A percentile compares a stretch with the other conserved stretches of the same genome.
These are phyloP conservation scores for Neria commutata DNA, from an alignment of 2,888 invertebrate species.

Conservation along the genomic window DNA sequence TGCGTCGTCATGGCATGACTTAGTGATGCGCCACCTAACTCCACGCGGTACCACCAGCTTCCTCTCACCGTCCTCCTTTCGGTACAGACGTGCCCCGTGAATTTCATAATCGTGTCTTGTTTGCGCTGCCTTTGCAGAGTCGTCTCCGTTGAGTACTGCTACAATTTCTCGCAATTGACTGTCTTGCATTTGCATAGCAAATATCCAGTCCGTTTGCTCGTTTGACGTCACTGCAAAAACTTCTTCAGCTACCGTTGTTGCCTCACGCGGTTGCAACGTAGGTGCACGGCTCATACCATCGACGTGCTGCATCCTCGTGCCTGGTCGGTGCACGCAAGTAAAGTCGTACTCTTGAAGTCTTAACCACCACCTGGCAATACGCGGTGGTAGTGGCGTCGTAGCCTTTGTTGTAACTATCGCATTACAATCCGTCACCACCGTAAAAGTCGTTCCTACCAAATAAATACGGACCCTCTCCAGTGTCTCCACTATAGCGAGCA, in stretches of 20 bases:
- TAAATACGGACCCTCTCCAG: slow-evolving; percentile 49
- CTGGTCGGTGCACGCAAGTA: slow-evolving; percentile 29
- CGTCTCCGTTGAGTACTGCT: neutral
- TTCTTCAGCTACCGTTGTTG: neutral
- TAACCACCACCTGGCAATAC: slow-evolving; percentile 43
- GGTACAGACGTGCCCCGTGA: neutral
- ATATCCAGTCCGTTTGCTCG: neutral
- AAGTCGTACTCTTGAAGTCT: slow-evolving; percentile 33
- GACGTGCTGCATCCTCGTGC: slow-evolving; percentile 43
- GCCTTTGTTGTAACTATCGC: slow-evolving; percentile 41
- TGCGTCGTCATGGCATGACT: slow-evolving; percentile 39
- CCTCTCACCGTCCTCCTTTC: neutral
- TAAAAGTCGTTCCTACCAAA: slow-evolving; percentile 42
- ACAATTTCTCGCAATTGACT: neutral
- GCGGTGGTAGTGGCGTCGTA: slow-evolving; percentile 39
- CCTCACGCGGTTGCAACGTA: neutral
- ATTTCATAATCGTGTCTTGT: neutral
- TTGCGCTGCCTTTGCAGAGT: neutral
- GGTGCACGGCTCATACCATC: slow-evolving; percentile 36
- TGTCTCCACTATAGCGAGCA: slow-evolving; percentile 45
- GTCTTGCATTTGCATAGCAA: neutral
- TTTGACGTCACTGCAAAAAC: neutral
- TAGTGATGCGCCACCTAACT: neutral
- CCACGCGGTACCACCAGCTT: neutral
- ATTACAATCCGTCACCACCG: slow-evolving; percentile 49